phyloP scores from a whole-genome alignment of 2,113 vertebrate genomes.

The Nerophis lumbriciformis region DNA sequence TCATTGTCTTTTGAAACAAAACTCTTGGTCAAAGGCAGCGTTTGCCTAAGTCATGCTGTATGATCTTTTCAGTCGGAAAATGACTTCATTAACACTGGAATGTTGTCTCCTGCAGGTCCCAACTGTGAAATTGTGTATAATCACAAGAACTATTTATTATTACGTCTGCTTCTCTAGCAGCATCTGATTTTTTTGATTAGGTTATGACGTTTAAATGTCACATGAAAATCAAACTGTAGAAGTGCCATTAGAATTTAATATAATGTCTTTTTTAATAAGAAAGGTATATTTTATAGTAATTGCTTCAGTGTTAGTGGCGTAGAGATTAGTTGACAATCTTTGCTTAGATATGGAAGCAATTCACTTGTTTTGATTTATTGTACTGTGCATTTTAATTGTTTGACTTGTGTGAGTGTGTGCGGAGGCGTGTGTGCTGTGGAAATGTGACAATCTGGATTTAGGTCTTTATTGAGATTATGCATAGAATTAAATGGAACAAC shows the following conservation, averaged over 20 bases:
- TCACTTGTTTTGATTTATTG: slow-evolving; percentile 63
- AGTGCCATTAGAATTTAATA: slow-evolving; percentile 82
- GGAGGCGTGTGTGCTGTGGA: slow-evolving; percentile 72
- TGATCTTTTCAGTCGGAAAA: slow-evolving; percentile 46
- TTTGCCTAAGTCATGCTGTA: slow-evolving; percentile 63
- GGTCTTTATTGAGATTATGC: slow-evolving; percentile 71
- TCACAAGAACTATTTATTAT: slow-evolving; percentile 79
- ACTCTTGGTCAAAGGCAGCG: slow-evolving; percentile 38
- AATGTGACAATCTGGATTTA: slow-evolving; percentile 82
- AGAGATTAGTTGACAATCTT: slow-evolving; percentile 79
- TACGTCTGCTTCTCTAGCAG: slow-evolving; percentile 69
- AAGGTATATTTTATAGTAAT: slow-evolving; percentile 78
- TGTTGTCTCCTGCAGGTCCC: slow-evolving; percentile 70
- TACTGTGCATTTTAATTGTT: slow-evolving; percentile 64
- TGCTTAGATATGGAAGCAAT: slow-evolving; percentile 67
- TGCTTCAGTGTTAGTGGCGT: slow-evolving; percentile 72
- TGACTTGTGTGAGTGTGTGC: slow-evolving; percentile 65
- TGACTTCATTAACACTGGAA: slow-evolving; percentile 65
- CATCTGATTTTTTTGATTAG: slow-evolving; percentile 68
- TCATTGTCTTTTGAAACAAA: slow-evolving; percentile 46
- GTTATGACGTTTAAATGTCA: slow-evolving; percentile 65
- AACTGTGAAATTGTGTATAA: slow-evolving; percentile 80
- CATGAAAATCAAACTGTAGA: slow-evolving; percentile 72
- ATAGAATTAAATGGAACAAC: slow-evolving; percentile 76
- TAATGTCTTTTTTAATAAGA: slow-evolving; percentile 73